Conservation (phyloP, 2,797 vertebrate genomes). For the Gobio occitaniae region DNA sequence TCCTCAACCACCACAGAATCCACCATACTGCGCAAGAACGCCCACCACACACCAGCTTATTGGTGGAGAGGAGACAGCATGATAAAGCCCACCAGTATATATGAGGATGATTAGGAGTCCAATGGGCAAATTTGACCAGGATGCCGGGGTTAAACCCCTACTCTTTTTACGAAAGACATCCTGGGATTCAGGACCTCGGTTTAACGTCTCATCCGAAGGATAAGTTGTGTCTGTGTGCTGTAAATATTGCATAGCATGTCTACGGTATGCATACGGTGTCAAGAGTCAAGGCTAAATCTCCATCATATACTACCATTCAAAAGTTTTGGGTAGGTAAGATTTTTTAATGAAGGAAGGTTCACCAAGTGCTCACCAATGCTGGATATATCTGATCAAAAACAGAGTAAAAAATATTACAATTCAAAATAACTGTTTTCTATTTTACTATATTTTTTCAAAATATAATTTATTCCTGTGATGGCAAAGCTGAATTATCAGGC, state of each 20-base stretch:
- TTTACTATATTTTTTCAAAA: background rate
- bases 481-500: background rate
- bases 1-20: too few species aligned
- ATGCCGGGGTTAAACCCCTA: too few species aligned
- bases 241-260: background rate
- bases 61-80: too few species aligned
- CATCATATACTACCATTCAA: background rate
- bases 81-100: too few species aligned
- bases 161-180: too few species aligned
- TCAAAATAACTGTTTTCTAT: background rate
- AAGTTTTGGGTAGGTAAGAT: background rate
- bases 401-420: background rate
- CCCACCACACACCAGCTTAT: too few species aligned
- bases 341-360: background rate
- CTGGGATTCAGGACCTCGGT: too few species aligned
- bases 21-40: too few species aligned
- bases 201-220: background rate
- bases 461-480: background rate
- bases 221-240: background rate
- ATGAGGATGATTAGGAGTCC: too few species aligned
- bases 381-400: background rate
- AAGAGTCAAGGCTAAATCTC: background rate
- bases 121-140: too few species aligned
- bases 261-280: background rate
- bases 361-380: background rate